Evolutionary conservation across 2,113 vertebrate genomes (phyloP), one percentile per base, ranked within the genome.

Genomic region (Psephotus haematonotus): DNA sequence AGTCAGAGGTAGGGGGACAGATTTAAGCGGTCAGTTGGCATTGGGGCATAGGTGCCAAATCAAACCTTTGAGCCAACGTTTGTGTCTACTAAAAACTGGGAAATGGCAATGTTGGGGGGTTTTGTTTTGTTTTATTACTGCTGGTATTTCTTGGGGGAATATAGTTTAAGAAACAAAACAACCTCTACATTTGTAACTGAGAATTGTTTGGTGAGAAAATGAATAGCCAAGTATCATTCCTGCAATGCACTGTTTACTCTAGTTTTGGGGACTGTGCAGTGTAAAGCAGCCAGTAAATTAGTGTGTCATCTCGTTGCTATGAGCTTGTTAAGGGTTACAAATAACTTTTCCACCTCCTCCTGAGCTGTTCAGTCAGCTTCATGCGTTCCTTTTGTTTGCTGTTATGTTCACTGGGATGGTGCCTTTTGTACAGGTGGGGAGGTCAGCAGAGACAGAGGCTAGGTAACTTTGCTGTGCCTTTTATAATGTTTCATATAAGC

Each of bases 221-320:
- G 80, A 88, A 92, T 41, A 91, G 78, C 41, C 59, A 63, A 60
- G 57, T 60, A 71, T 91, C 72, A 41, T 80, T 93, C 71, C 89
- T 94, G 49, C 10, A 6, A 83, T 92, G 65, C 60, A 64, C 19
- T 82, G 67, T 95, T 97, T 94, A 90, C 59, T 72, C 64, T 71
- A 43, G n/a, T 78, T 96, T 95, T 72, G 41, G 65, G 91, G 91
- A 91, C 86, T 88, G 92, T 90, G 85, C 88, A 83, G 60, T 92
- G 89, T 84, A 93, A 90, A 91, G 46, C 92, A 96, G 92, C 53
- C 92, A 90, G 88, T 95, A 95, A 95, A 95, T 80, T 88, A 86
- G 70, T 83, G 33, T 91, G 90, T 85, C 87, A 92, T 92, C 90
- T 85, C 87, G 46, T 93, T 87, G 94, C 72, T 89, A 65, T 86